phyloP scores from a whole-genome alignment of 2,113 vertebrate species.

The Rhinogobius similis region DNA sequence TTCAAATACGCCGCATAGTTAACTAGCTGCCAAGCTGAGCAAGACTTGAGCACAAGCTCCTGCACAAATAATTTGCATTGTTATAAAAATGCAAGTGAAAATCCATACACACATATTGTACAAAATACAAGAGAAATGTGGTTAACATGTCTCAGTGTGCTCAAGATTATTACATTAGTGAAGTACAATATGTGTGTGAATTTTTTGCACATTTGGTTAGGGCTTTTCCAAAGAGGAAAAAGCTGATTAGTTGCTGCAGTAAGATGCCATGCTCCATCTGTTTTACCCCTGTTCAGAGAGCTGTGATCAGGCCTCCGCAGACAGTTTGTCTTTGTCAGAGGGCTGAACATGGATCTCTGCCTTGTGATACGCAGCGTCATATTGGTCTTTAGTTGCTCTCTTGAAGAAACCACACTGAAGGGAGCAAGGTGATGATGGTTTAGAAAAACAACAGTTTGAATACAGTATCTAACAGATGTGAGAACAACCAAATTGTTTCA shows the following conservation, averaged over 20 bases:
- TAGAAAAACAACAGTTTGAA: slow-evolving; percentile 4
- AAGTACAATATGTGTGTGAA: slow-evolving; percentile 51
- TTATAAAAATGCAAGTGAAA: slow-evolving; percentile 22
- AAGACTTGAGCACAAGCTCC: slow-evolving; percentile 40
- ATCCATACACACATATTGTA: slow-evolving; percentile 58
- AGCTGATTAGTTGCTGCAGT: slow-evolving; percentile 74
- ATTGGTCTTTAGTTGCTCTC: slow-evolving; percentile 94
- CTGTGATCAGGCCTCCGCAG: slow-evolving; percentile 91
- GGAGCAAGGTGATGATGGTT: slow-evolving; percentile 87
- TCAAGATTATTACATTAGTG: neutral
- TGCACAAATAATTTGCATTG: slow-evolving; percentile 43
- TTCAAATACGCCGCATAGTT: slow-evolving; percentile 1
- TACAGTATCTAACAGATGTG: neutral
- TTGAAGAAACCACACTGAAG: slow-evolving; percentile 99
- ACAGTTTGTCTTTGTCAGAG: slow-evolving; percentile 98
- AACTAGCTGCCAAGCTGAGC: slow-evolving; percentile 35
- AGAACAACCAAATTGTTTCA: neutral
- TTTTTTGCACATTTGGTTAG: slow-evolving; percentile 38
- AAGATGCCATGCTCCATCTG: slow-evolving; percentile 78
- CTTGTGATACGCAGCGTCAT: slow-evolving; percentile 95
- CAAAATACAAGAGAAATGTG: neutral
- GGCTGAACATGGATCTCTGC: slow-evolving; percentile 99
- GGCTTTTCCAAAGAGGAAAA: slow-evolving; percentile 37
- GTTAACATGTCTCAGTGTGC: neutral
- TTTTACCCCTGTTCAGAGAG: slow-evolving; percentile 88